Evolutionary conservation across 2,113 vertebrate genomes (phyloP), one percentile per base, ranked within the genome.

Genomic region (Arenaria interpres): DNA sequence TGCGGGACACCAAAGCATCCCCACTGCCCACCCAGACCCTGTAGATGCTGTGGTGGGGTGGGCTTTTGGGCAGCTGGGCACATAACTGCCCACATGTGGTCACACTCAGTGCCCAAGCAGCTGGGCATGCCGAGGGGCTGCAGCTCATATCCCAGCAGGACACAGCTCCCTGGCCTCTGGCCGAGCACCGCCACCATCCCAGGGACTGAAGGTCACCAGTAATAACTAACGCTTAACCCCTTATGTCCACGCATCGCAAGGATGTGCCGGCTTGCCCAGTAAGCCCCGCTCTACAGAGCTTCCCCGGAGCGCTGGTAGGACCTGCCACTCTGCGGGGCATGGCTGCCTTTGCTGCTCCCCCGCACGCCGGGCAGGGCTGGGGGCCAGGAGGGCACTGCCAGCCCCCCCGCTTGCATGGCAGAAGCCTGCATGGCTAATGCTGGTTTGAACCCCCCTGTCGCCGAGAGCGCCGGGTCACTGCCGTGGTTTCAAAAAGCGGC

Each of bases 261-360:
- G 96, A 97, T 4, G 81, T 79, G 73, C 91, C 94, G 1, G 77
- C 43, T 35, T 92, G 94, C 77, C 91, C 96, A 6, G 95, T 75
- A 51, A 97, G 96, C 91, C 93, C 96, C 2, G 2, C 93, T 68
- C 91, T 94, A 14, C 94, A 95, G 87, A 95, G 87, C 91, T 96
- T 96, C 87, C 89, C 96, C 0, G 93, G 94, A 97, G 93, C 63
- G 3, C 96, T 96, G 96, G 96, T 97, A 97, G 96, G 94, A 96
- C 60, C 15, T 0, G 85, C 81, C 56, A 88, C 69, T 59, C 93
- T 6, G 60, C 16, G 4, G 71, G 81, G 12, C 91, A 74, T 39
- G 12, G n/a, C 89, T 93, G 71, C 85, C 66, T 45, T n/a, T 15
- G 4, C 72, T 30, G 77, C 77, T 83, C 20, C 5, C 21, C 66